Percentiles rank a stretch among this genome's conserved stretches.
These are phyloP conservation scores for Bedellia somnulentella DNA, from an alignment of 2,888 invertebrate genomes.

Conservation along the genomic window DNA sequence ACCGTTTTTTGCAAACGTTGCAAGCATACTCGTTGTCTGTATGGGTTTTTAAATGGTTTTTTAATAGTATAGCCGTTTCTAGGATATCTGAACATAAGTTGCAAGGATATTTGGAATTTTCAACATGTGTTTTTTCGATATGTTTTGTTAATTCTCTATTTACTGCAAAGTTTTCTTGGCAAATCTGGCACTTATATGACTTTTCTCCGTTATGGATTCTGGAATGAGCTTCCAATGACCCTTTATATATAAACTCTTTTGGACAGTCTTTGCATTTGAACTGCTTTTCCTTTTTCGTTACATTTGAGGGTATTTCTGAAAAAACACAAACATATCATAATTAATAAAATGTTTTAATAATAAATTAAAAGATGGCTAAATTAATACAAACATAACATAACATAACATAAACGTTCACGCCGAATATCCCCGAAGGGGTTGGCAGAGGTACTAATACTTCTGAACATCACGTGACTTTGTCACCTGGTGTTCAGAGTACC, in stretches of 20 bases:
- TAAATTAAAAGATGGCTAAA: background rate
- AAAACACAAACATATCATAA: background rate
- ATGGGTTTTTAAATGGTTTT: conserved; percentile 31
- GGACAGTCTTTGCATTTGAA: conserved; percentile 17
- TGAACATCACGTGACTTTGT: no score
- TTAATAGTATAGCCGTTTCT: conserved; percentile 26
- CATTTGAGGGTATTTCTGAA: conserved; percentile 13
- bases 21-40: conserved; percentile 32
- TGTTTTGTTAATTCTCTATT: conserved; percentile 36
- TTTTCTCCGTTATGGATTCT: conserved; percentile 27
- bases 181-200: conserved; percentile 26
- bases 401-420: no score
- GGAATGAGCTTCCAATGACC: conserved; percentile 24
- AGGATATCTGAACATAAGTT: conserved; percentile 25
- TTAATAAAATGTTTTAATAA: background rate
- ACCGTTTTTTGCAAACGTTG: conserved; percentile 28
- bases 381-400: background rate
- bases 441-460: no score
- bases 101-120: conserved; percentile 24
- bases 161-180: conserved; percentile 22
- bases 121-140: conserved; percentile 21
- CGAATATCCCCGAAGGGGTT: no score
- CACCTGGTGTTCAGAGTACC: no score
- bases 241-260: conserved; percentile 23
- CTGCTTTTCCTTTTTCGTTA: conserved; percentile 11